Percentiles rank a stretch among this genome's conserved stretches.
These are phyloP conservation scores for Leistus spinibarbis DNA, from an alignment of 2,888 invertebrate genomes.

Conservation along the genomic window DNA sequence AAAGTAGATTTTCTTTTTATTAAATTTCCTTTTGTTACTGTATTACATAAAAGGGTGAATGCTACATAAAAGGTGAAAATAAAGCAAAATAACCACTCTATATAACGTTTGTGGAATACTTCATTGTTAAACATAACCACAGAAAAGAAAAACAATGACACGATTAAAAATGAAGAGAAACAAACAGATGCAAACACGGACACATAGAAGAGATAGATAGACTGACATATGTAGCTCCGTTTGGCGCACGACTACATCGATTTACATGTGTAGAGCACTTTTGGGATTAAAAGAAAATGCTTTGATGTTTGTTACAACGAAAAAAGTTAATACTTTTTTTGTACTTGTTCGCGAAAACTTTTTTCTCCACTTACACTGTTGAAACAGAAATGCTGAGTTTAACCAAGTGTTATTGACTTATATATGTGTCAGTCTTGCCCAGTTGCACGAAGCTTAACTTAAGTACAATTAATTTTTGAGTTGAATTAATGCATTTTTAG, in stretches of 20 bases:
- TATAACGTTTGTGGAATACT: neutral
- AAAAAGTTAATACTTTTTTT: neutral
- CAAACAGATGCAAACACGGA: too few relatives aligned
- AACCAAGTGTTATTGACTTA: too few relatives aligned
- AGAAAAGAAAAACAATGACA: neutral
- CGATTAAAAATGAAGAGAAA: neutral
- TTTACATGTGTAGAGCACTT: slow-evolving; percentile 33
- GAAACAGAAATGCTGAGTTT: too few relatives aligned
- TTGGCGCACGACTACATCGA: slow-evolving; percentile 13
- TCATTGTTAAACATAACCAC: neutral
- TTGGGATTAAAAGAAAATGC: slow-evolving; percentile 35
- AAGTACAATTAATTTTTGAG: too few relatives aligned
- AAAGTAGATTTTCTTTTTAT: too few relatives aligned
- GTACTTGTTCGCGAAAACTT: neutral
- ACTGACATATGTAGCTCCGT: neutral
- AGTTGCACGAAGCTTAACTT: too few relatives aligned
- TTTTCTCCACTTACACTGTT: too few relatives aligned
- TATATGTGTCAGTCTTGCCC: too few relatives aligned
- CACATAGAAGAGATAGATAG: too few relatives aligned
- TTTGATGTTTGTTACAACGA: slow-evolving; percentile 16
- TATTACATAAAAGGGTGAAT: neutral
- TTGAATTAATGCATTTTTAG: too few relatives aligned
- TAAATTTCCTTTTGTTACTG: neutral
- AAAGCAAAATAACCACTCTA: neutral
- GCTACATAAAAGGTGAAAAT: neutral